phyloP scores from a whole-genome alignment of 1,140 invertebrate species.

The Brachionus calyciflorus region DNA sequence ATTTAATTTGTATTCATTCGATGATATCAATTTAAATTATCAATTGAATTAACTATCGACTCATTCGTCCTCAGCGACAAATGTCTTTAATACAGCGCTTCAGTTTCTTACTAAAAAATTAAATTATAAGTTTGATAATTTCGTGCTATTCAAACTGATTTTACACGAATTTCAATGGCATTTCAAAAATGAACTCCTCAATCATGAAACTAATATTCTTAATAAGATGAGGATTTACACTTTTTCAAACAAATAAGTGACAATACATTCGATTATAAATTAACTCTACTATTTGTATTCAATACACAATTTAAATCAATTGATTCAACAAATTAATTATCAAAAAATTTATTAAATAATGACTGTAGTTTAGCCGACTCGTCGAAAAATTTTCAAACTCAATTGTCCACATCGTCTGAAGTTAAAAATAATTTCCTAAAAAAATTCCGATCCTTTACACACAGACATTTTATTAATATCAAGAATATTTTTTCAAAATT shows the following conservation, averaged over 20 bases:
- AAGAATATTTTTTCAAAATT: conserved; percentile 44
- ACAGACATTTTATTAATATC: background rate
- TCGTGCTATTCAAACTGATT: background rate
- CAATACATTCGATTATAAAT: conserved; percentile 2
- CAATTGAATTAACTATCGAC: background rate
- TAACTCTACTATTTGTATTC: conserved; percentile 33
- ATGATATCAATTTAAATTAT: conserved; percentile 12
- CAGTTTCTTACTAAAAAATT: background rate
- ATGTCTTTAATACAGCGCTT: background rate
- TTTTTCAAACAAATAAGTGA: conserved; percentile 41
- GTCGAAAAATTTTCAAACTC: background rate
- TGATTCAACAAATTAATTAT: too few species aligned
- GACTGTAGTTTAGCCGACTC: too few species aligned
- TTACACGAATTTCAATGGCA: conserved; percentile 7
- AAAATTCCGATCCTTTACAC: background rate
- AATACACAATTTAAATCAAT: conserved; percentile 19
- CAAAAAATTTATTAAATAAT: too few species aligned
- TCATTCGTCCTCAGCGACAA: conserved; percentile 9
- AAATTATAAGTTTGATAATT: conserved; percentile 13
- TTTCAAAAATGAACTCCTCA: conserved; percentile 19
- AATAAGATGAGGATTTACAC: background rate
- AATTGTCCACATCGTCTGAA: background rate
- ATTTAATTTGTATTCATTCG: conserved; percentile 43
- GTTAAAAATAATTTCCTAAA: background rate
- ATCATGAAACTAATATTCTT: background rate